Evolutionary conservation across 2,797 vertebrate genomes (phyloP), one percentile per base, ranked within the genome.

Genomic region (Sebastes steindachneri): DNA sequence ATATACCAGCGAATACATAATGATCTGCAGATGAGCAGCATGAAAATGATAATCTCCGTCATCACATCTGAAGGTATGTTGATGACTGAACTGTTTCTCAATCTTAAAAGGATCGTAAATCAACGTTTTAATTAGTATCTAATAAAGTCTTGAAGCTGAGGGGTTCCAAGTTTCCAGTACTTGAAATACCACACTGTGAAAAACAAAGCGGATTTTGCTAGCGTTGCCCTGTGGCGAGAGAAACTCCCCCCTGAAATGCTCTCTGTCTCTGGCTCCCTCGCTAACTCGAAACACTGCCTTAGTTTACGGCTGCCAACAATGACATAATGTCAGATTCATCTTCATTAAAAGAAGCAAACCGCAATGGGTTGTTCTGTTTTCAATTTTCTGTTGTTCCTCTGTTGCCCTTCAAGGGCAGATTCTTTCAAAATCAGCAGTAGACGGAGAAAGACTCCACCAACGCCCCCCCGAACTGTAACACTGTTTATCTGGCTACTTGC

Each of bases 201-300:
- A 86, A 84, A 69, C 68, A 85, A 59, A 75, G 37, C 14, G 37
- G 79, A 68, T 72, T 68, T 77, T 77, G 69, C 51, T 60, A 7
- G 67, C 15, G 48, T 79, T 75, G 73, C 86, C 75, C 81, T 59
- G 85, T 86, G 83, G 86, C 73, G 23, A 84, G 55, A 82, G 57
- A 87, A 86, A 86, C 86, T 84, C 87, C 82, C 41, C 65, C 79
- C 85, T 86, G 81, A 88, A 89, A 89, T 87, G 88, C 86, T 45
- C 41, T 45, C 77, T 66, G 77, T 86, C 88, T 87, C 53, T 80
- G 33, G 73, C 86, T 84, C 60, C 33, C 33, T 83, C 68, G 1
- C 86, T 85, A 92, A 92, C 88, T 86, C 79, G 82, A 88, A 93
- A 89, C 89, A 90, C 81, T 68, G 82, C 70, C 71, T 90, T 72